Base-by-base conservation (phyloP, 1,140 invertebrate species). In the Lucilia cuprina region DNA sequence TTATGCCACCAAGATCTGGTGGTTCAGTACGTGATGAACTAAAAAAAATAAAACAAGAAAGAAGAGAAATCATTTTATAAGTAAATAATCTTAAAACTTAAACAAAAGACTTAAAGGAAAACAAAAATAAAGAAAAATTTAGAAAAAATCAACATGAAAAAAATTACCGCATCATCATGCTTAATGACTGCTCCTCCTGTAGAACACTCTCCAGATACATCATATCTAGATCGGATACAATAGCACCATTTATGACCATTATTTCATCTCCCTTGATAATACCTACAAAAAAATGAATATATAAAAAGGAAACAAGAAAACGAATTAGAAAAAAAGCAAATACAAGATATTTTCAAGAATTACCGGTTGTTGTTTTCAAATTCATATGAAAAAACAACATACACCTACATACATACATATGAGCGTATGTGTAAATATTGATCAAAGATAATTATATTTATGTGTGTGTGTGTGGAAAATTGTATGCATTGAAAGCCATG, bases 171-270 rank as follows among this genome's bases (percentile, higher is more conserved):
- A 99, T 98, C 96, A 98, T 99, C 95, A 99, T 97, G 92, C 97
- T 98, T n/a, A 99, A 93, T 35, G 96, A 96, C 50, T 97, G 93
- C 89, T 98, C 98, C 91, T 99, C 98, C 92, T 99, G 97, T 84
- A 99, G 93, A 50, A 99, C 96, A 89, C 95, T 95, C 91, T 99
- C 98, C 89, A 99, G 94, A 93, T 98, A 99, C 96, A 99, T 99
- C 98, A 99, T 99, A 93, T 99, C 98, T 92, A 99, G 93, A 92
- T 99, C 98, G 86, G 96, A 97, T 74, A 99, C 98, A 89, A 99
- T 97, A 85, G 98, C 97, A 85, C 98, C 97, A 92, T 99, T 99
- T 91, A 99, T 98, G 87, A 99, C 97, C 94, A 99, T 97, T 91
- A 99, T 98, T 92, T 99, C 98, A 92, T 99, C 98, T 87, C 97